These are phyloP conservation scores for Acanthurus leucopareius DNA, from an alignment of 2,797 vertebrate species.

Conservation along the genomic window DNA sequence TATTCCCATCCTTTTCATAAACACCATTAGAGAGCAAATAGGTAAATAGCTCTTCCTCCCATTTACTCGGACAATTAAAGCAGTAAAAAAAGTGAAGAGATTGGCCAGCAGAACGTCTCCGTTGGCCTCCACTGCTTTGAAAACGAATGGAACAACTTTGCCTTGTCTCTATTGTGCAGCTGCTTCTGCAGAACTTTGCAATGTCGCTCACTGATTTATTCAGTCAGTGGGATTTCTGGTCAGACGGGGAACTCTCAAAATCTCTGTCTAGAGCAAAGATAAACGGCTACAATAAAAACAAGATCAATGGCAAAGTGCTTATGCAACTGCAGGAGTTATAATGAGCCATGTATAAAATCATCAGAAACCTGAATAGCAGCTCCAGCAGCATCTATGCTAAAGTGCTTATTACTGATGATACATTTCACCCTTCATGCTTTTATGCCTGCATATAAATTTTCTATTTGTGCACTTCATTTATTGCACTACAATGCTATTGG, in stretches of 20 bases:
- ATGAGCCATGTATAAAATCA: constrained; percentile 38
- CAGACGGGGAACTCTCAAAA: constrained; percentile 23
- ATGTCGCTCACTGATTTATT: constrained; percentile 44
- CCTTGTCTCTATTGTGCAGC: constrained; percentile 31
- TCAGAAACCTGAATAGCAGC: constrained; percentile 32
- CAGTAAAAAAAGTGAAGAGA: constrained; percentile 68
- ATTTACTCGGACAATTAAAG: constrained; percentile 65
- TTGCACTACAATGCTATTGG: constrained; percentile 34
- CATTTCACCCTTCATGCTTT: constrained; percentile 32
- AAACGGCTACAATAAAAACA: constrained; percentile 26
- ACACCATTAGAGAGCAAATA: constrained; percentile 77
- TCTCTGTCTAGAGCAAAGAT: constrained; percentile 17
- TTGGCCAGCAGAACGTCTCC: constrained; percentile 51
- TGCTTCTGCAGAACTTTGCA: constrained; percentile 37
- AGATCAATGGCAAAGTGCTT: constrained; percentile 18
- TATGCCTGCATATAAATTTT: constrained; percentile 38
- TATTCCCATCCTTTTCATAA: constrained; percentile 70
- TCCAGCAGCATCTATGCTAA: constrained; percentile 12
- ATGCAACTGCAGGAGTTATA: constrained; percentile 22
- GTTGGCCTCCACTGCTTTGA: constrained; percentile 48
- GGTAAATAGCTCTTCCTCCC: constrained; percentile 64
- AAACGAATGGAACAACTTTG: constrained; percentile 45
- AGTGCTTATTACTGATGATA: constrained; percentile 30
- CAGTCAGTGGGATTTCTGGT: constrained; percentile 13
- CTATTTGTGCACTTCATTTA: constrained; percentile 39